Evolutionary conservation across 2,888 invertebrate genomes (phyloP).

Genomic region (Microplitis deprimator): DNA sequence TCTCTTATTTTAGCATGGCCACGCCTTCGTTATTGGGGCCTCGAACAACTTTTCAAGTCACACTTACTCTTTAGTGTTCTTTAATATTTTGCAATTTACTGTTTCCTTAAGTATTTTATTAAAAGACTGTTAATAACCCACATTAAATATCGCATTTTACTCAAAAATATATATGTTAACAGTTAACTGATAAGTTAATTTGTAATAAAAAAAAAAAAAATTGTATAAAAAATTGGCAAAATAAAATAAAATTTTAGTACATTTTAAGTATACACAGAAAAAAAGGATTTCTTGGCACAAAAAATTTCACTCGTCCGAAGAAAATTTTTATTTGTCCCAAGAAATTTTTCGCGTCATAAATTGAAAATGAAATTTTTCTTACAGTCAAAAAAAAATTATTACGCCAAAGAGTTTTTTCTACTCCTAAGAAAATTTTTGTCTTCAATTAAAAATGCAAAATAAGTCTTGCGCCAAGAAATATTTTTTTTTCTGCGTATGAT

Average conservation of each 20-base stretch:
- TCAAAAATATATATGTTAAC: neutral
- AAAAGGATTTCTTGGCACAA: too few relatives aligned
- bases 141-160: neutral
- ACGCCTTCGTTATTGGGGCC: slow-evolving; percentile 24
- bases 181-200: neutral
- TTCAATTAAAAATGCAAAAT: too few relatives aligned
- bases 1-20: slow-evolving; percentile 31
- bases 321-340: too few relatives aligned
- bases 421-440: too few relatives aligned
- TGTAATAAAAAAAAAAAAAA: neutral
- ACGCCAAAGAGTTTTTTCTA: too few relatives aligned
- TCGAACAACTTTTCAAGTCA: slow-evolving; percentile 36
- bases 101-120: neutral
- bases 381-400: too few relatives aligned
- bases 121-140: slow-evolving; percentile 6
- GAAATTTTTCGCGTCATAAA: too few relatives aligned
- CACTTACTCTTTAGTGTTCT: slow-evolving; percentile 15
- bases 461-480: too few relatives aligned
- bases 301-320: too few relatives aligned
- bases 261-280: neutral
- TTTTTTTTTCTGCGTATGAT: too few relatives aligned
- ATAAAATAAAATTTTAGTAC: neutral
- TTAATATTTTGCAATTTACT: slow-evolving; percentile 30
- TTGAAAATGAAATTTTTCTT: too few relatives aligned
- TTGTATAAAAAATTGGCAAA: neutral